phyloP scores from a whole-genome alignment of 2,113 vertebrate species.

The Tympanuchus pallidicinctus region DNA sequence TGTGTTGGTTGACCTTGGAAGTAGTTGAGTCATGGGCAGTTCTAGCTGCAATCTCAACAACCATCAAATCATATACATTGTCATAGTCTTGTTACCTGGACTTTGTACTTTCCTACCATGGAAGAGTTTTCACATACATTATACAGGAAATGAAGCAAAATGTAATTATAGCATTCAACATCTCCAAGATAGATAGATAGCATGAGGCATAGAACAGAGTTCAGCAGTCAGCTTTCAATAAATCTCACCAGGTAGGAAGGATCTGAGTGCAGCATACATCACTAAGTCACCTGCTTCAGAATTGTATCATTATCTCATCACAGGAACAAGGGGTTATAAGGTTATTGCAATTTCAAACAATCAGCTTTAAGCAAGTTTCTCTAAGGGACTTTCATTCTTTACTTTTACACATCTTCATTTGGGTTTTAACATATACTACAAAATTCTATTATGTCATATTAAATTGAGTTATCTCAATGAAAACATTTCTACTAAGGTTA shows the following conservation, averaged over 20 bases:
- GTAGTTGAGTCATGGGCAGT: not conserved
- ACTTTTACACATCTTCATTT: constrained; percentile 13
- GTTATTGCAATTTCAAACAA: constrained; percentile 38
- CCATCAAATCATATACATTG: constrained; percentile 31
- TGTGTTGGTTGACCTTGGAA: constrained; percentile 48
- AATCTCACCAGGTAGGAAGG: constrained; percentile 43
- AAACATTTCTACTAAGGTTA: constrained; percentile 60
- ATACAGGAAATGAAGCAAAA: constrained; percentile 75
- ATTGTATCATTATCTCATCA: constrained; percentile 13
- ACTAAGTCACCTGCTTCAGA: constrained; percentile 5
- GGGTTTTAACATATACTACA: constrained; percentile 27
- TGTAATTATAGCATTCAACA: constrained; percentile 63
- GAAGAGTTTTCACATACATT: constrained; percentile 66
- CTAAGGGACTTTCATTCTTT: constrained; percentile 42
- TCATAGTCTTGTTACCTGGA: constrained; percentile 29
- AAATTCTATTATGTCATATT: constrained; percentile 50
- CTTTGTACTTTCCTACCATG: constrained; percentile 39
- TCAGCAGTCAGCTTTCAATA: constrained; percentile 55
- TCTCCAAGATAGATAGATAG: constrained; percentile 55
- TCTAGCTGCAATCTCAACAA: constrained; percentile 9
- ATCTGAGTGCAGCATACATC: constrained; percentile 37
- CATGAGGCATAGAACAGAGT: constrained; percentile 9
- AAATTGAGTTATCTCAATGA: constrained; percentile 64
- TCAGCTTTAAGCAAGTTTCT: constrained; percentile 32
- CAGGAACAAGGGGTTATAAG: constrained; percentile 10